Evolutionary conservation across 2,113 vertebrate genomes (phyloP), one percentile per base, ranked within the genome.

Genomic region (Cyprinodon variegatus): DNA sequence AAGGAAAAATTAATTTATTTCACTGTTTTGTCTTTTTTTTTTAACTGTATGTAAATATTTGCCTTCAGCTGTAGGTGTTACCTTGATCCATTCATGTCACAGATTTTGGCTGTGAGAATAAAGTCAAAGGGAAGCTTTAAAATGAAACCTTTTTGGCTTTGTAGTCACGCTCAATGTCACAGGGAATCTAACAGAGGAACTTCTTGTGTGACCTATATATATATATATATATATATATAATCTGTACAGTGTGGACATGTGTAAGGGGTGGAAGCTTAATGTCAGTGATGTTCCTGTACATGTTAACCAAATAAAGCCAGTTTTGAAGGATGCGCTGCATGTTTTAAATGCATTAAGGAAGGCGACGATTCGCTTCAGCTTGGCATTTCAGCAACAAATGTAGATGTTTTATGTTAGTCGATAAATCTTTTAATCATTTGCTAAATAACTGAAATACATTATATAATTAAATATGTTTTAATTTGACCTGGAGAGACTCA

Each of bases 261-360:
- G 89, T 92, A 90, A 91, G 81, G 74, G 90, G 84, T 93, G 89
- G 87, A 83, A 86, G 88, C 80, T 94, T 93, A 91, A 91, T 94
- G 92, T 93, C 90, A 88, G 92, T 94, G 90, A 90, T 91, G 90
- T 94, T 94, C 89, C 90, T 90, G 85, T 95, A 88, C 90, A 93
- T 93, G 91, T 94, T 93, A 91, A 91, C 91, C 84, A 91, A 95
- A 95, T 94, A 95, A 95, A 93, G 81, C 86, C 77, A 77, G 61
- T 88, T 94, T 94, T 92, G 84, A 91, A 92, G 89, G 90, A 68
- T 83, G 61, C 10, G 1, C 57, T 11, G 17, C 20, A 70, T 59
- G 63, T 67, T 45, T 13, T 68, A 82, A 64, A 63, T 76, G 17
- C 15, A 40, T 65, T 9, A 6, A 2, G 48, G 40, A 60, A 14